Conservation (phyloP, 2,113 vertebrate genomes). For the Melospiza melodia region DNA sequence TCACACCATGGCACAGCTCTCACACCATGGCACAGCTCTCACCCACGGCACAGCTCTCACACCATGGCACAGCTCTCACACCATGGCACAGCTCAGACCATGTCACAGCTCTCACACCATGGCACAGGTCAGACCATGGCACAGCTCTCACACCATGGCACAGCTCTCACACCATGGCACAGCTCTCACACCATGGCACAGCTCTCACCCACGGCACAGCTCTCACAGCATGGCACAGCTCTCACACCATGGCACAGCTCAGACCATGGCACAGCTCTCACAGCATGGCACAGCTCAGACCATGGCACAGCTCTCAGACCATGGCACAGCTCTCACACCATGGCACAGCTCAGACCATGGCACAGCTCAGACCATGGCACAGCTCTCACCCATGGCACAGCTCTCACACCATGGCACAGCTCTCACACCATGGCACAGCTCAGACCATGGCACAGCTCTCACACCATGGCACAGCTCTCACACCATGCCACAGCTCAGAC, state of each 20-base stretch:
- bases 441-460: too few relatives aligned
- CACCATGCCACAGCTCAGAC: too few relatives aligned
- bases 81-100: rapidly evolving
- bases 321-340: neutral
- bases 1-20: neutral
- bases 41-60: neutral
- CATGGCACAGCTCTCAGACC: neutral
- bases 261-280: neutral
- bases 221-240: neutral
- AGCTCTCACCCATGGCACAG: neutral
- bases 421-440: neutral
- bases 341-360: neutral
- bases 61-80: neutral
- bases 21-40: neutral
- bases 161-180: neutral
- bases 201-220: neutral
- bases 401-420: neutral
- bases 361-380: too few relatives aligned
- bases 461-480: neutral
- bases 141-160: neutral
- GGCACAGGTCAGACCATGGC: too few relatives aligned
- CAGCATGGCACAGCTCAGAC: too few relatives aligned
- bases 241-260: neutral
- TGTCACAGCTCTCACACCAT: neutral
- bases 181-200: neutral